Conservation (phyloP, 2,888 invertebrate genomes). For the Lasioglossum malachurum region DNA sequence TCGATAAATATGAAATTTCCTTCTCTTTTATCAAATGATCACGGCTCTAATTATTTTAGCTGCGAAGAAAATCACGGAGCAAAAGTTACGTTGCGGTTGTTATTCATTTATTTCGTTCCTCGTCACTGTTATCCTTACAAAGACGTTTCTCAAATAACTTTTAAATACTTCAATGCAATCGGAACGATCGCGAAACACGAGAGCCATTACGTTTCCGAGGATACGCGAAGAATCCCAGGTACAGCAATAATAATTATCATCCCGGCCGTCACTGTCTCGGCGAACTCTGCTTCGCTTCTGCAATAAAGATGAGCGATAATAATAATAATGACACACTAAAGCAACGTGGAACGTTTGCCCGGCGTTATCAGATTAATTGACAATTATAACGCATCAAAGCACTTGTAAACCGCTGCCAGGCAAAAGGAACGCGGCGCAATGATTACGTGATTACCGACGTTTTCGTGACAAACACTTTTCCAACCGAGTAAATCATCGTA, state of each 20-base stretch:
- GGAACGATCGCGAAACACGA: background rate
- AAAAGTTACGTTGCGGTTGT: background rate
- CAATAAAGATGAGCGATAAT: constrained; percentile 3
- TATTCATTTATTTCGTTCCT: background rate
- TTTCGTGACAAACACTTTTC: background rate
- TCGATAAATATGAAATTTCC: background rate
- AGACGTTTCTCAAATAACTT: background rate
- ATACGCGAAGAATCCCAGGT: background rate
- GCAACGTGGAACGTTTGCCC: background rate
- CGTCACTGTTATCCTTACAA: background rate
- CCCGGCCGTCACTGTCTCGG: background rate
- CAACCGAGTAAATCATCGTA: background rate
- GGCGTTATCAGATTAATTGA: constrained; percentile 3
- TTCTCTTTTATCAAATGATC: background rate
- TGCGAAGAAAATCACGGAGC: background rate
- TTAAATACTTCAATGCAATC: background rate
- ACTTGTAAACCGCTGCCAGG: background rate
- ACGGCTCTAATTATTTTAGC: background rate
- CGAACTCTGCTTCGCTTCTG: background rate
- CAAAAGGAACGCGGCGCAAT: background rate
- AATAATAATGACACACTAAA: background rate
- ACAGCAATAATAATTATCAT: background rate
- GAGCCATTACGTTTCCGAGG: background rate
- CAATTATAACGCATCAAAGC: background rate
- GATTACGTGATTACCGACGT: background rate